Percentiles rank a stretch among this genome's conserved stretches.
These are phyloP conservation scores for Eupithecia subumbrata DNA, from an alignment of 2,888 invertebrate species.

Conservation along the genomic window DNA sequence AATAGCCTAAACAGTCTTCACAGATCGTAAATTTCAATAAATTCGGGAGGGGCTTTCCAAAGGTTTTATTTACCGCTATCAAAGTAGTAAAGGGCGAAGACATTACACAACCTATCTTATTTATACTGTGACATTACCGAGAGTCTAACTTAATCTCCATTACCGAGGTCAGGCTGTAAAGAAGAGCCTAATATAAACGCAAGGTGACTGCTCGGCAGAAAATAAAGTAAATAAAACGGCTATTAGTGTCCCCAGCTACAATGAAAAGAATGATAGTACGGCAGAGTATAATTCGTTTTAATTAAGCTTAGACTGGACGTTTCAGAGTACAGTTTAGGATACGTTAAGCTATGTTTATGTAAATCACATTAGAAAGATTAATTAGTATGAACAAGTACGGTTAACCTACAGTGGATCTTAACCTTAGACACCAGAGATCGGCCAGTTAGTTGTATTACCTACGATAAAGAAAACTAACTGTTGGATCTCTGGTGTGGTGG, in stretches of 20 bases:
- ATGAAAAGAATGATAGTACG: neutral
- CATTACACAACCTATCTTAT: conserved; percentile 46
- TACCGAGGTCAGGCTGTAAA: conserved; percentile 48
- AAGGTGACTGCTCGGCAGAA: conserved; percentile 43
- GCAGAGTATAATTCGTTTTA: conserved; percentile 35
- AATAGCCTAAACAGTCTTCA: neutral
- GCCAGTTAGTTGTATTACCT: neutral
- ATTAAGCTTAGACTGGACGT: conserved; percentile 21
- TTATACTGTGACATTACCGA: neutral
- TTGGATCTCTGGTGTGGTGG: neutral
- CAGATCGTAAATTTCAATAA: conserved; percentile 14
- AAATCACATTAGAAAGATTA: no score
- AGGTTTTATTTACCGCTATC: conserved; percentile 42
- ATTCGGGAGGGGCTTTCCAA: conserved; percentile 26
- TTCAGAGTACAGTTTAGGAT: neutral
- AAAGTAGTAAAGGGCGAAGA: conserved; percentile 42
- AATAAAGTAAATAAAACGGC: conserved; percentile 34
- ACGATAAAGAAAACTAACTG: neutral
- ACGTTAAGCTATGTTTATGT: no score
- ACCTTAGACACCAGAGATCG: no score
- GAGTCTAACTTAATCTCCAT: conserved; percentile 64
- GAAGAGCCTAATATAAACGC: conserved; percentile 47
- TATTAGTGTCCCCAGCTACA: conserved; percentile 35
- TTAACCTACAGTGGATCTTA: neutral
- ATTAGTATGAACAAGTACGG: no score